phyloP scores from a whole-genome alignment of 2,113 vertebrate species.

The Cephalopholis sonnerati region DNA sequence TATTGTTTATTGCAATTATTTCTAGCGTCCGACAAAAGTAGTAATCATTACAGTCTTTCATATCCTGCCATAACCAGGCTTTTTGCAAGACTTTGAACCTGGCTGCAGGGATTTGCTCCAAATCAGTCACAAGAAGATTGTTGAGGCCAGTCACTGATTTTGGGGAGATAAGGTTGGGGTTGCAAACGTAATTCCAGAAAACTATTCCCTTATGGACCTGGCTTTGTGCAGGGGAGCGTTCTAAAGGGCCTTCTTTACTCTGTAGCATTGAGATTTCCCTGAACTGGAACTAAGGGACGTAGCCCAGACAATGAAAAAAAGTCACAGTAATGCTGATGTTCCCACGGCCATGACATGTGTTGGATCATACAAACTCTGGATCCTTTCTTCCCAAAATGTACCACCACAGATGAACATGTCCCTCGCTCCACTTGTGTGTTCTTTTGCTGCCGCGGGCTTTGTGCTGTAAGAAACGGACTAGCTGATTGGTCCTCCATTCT shows the following conservation, averaged over 20 bases:
- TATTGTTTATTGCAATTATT: no score
- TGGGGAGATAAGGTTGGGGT: neutral
- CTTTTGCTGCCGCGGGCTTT: conserved; percentile 16
- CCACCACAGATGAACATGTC: neutral
- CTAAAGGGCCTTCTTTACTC: neutral
- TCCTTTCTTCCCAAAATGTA: neutral
- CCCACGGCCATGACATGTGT: neutral
- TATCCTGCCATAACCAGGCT: neutral
- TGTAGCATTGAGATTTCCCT: neutral
- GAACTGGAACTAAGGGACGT: neutral
- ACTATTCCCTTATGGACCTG: neutral
- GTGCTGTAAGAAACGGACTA: conserved; percentile 24
- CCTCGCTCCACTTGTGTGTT: neutral
- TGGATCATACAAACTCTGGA: conserved; percentile 13
- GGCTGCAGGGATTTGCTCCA: neutral
- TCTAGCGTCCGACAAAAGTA: no score
- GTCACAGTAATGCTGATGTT: neutral
- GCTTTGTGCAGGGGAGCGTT: neutral
- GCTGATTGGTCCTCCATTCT: conserved; percentile 34
- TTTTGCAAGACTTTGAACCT: neutral
- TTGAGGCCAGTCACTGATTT: neutral
- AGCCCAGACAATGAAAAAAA: neutral
- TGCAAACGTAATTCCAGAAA: neutral
- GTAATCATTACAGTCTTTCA: no score
- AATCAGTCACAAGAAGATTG: neutral